phyloP scores from a whole-genome alignment of 2,113 vertebrate genomes.

The Halcyon malimbica region DNA sequence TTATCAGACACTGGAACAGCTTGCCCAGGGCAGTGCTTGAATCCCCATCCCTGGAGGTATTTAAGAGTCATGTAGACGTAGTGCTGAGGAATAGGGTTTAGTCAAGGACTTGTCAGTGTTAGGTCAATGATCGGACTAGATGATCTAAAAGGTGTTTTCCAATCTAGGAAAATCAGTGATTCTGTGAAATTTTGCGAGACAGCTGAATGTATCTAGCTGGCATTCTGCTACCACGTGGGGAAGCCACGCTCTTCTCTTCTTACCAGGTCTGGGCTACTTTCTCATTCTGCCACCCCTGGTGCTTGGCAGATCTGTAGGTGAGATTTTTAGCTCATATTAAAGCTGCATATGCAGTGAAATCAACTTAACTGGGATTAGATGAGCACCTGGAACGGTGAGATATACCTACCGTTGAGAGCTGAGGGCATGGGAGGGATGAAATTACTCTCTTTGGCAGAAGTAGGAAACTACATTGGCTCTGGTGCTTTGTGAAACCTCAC shows the following conservation, averaged over 20 bases:
- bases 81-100: no score
- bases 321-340: background rate
- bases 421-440: background rate
- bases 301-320: background rate
- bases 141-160: no score
- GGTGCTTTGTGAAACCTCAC: background rate
- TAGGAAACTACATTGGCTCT: background rate
- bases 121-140: no score
- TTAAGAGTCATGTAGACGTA: no score
- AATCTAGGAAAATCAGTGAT: no score
- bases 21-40: no score
- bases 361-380: background rate
- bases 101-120: no score
- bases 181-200: no score
- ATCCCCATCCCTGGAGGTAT: no score
- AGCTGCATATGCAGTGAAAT: background rate
- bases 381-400: background rate
- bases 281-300: background rate
- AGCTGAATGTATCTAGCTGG: background rate
- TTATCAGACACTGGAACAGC: no score
- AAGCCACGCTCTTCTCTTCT: background rate
- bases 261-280: background rate
- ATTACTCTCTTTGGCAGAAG: background rate
- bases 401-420: background rate
- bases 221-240: background rate